phyloP scores from a whole-genome alignment of 2,797 vertebrate genomes.

The Liasis olivaceus region DNA sequence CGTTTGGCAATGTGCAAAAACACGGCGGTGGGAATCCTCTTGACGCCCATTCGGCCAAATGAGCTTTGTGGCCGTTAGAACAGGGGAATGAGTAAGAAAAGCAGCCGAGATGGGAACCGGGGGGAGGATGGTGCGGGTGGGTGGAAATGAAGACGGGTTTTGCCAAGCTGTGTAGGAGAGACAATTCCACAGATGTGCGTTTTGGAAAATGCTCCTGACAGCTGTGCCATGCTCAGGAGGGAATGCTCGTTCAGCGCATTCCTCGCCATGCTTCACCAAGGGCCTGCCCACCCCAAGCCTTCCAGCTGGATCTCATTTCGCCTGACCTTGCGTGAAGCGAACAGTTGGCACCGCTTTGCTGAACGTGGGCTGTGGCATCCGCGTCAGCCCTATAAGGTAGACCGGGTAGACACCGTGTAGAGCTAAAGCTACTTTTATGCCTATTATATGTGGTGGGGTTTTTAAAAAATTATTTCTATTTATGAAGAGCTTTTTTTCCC shows the following conservation, averaged over 20 bases:
- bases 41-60: neutral
- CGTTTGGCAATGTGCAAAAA: neutral
- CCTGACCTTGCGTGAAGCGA: neutral
- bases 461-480: no score
- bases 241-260: neutral
- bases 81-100: neutral
- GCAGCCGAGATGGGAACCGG: neutral
- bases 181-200: neutral
- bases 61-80: neutral
- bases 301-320: neutral
- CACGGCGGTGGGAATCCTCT: rapidly evolving
- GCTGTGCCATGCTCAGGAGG: neutral
- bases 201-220: neutral
- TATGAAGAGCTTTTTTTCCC: no score
- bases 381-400: no score
- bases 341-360: no score
- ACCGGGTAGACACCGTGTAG: no score
- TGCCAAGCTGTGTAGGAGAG: neutral
- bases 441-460: no score
- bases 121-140: no score
- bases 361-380: no score
- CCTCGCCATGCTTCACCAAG: neutral
- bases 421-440: no score
- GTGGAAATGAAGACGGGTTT: neutral
- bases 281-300: neutral